Base-by-base conservation (phyloP, 1,140 invertebrate genomes). In the Panonychus citri region DNA sequence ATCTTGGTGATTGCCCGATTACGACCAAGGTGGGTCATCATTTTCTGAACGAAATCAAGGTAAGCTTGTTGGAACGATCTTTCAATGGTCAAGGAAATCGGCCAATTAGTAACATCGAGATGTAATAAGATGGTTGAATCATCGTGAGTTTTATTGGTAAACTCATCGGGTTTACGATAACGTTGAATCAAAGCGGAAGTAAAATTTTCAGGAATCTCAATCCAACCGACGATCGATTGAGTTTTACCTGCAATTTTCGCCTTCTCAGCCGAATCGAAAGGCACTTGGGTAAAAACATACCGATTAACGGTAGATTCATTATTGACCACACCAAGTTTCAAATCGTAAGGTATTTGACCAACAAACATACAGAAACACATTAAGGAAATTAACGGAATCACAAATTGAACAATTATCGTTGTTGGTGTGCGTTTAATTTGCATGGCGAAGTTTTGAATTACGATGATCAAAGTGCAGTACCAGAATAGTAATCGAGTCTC, bases 291-390 rank as follows among this genome's bases (percentile, higher is more conserved):
- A 15, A 60, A 21, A 17, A 39, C 39, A 25, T 54, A 27, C 15
- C 17, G 17, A 37, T 54, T 43, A n/a, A 60, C n/a, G 10, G 24
- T 13, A 25, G 24, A 17, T 26, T 71, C 70, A 7, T 65, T 56
- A 59, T 71, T 70, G 8, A 88, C 82, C 55, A 94, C 76, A 30
- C 82, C 85, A 66, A 95, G 62, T 61, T 77, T 77, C 0, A 95
- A 74, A 46, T 81, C 80, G 50, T 77, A 78, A 0, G 89, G 88
- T 66, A 88, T 83, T 28, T 83, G 76, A 56, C 89, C 90, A 62
- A 94, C 89, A 24, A 88, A 85, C 60, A 90, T 67, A 69, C 88
- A 94, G 74, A 95, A 94, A 7, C 93, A 75, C 53, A 90, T 82
- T n/a, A 87, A 85, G 73, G 91, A 85, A 70, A 86, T 80, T 3